A percentile compares a stretch with the other conserved stretches of the same genome.
These are phyloP conservation scores for Meloidogyne exigua DNA, from an alignment of 1,140 invertebrate genomes.

Conservation along the genomic window DNA sequence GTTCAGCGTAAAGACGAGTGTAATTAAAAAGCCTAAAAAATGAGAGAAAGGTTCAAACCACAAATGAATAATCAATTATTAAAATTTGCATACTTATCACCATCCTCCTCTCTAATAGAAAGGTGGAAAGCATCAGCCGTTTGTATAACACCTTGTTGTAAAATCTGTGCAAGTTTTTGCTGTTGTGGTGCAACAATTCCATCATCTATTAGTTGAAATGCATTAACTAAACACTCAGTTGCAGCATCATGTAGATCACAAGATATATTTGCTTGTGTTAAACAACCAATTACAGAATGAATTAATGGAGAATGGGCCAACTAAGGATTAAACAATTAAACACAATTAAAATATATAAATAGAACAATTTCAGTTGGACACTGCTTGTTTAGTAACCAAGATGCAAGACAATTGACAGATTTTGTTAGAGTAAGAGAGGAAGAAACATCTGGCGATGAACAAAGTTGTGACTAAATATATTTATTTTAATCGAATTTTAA, in stretches of 20 bases:
- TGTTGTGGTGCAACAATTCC: conserved; percentile 71
- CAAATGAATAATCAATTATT: background rate
- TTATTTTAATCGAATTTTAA: background rate
- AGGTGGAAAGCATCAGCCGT: conserved; percentile 84
- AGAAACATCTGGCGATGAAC: conserved; percentile 9
- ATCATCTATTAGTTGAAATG: conserved; percentile 69
- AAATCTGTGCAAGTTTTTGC: conserved; percentile 32
- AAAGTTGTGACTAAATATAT: conserved; percentile 33
- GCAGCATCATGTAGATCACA: conserved; percentile 82
- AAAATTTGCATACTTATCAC: conserved; percentile 70
- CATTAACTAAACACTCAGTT: conserved; percentile 83
- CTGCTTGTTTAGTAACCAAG: conserved; percentile 66
- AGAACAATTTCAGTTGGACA: conserved; percentile 63
- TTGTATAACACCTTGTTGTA: conserved; percentile 78
- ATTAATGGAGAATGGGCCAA: conserved; percentile 19
- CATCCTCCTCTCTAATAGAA: conserved; percentile 86
- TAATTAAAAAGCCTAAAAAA: conserved; percentile 78
- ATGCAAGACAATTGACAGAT: conserved; percentile 64
- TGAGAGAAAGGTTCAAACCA: too few species aligned
- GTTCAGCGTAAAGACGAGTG: conserved; percentile 88
- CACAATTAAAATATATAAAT: conserved; percentile 49
- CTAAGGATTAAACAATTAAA: conserved; percentile 59
- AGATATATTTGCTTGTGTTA: conserved; percentile 5
- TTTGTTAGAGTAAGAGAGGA: conserved; percentile 51
- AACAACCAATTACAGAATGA: conserved; percentile 12